Percentiles rank a stretch among this genome's conserved stretches.
phyloP scores from a whole-genome alignment of 2,113 vertebrate genomes.

The Salminus brasiliensis region DNA sequence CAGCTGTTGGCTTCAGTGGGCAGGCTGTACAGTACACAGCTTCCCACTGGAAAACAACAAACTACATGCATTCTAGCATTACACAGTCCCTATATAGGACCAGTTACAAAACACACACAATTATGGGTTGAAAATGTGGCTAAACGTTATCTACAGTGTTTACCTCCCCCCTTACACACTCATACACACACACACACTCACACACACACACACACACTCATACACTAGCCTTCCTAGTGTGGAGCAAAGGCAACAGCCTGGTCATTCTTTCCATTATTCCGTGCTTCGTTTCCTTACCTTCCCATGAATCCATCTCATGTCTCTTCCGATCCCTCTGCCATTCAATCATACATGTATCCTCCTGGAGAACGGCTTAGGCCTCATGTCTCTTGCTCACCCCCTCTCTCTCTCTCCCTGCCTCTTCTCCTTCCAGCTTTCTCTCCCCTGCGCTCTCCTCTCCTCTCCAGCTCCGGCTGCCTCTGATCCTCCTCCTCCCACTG shows the following conservation, averaged over 20 bases:
- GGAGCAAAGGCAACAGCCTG: not conserved
- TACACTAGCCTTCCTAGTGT: not conserved
- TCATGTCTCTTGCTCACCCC: slow-evolving; percentile 72
- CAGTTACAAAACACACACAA: too few relatives aligned
- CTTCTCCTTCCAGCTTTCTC: slow-evolving; percentile 24
- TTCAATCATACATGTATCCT: slow-evolving; percentile 82
- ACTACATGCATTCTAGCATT: too few relatives aligned
- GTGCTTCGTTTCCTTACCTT: slow-evolving; percentile 77
- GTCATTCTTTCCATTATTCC: not conserved
- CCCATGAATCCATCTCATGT: slow-evolving; percentile 95
- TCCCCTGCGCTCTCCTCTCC: slow-evolving; percentile 42
- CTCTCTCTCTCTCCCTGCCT: slow-evolving; percentile 49
- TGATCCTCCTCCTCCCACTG: slow-evolving; percentile 72
- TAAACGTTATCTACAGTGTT: not conserved
- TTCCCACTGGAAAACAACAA: not conserved
- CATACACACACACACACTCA: not conserved
- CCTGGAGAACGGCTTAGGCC: slow-evolving; percentile 73
- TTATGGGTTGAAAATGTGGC: not conserved
- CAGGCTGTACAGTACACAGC: not conserved
- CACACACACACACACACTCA: not conserved
- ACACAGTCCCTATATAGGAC: not conserved
- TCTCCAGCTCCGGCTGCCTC: slow-evolving; percentile 73
- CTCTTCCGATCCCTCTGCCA: slow-evolving; percentile 77
- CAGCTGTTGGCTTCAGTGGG: not conserved
- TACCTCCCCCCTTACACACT: not conserved